Base-by-base conservation (phyloP, 1,140 invertebrate genomes). In the Magallana ariakensis region DNA sequence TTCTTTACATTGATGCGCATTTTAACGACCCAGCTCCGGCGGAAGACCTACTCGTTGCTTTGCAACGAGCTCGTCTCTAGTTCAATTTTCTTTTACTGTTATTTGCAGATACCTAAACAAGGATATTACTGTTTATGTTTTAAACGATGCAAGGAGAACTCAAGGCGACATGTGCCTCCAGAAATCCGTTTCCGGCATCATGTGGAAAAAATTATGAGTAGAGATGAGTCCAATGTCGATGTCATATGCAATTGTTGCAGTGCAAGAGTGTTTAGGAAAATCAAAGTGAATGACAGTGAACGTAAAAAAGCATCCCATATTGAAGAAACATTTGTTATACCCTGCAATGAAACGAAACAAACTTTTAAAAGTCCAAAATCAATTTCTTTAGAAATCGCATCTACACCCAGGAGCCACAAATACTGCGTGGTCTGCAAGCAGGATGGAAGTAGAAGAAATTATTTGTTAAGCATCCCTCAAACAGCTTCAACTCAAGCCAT, bases 31-130 rank as follows among this genome's bases (percentile, higher is more conserved):
- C 33, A 33, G 33, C 33, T 33, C 33, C 33, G 33, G 33, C 33
- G 33, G 33, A 33, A 60, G 13, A n/a, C 11, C 13, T 13, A 13
- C 13, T 10, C n/a, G n/a, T 6, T 16, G 11, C n/a, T 60, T 60
- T 60, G 13, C 58, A 60, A 60, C 13, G n/a, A 60, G 9, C 58
- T 16, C 4, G n/a, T 13, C 5, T 13, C 13, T 16, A 60, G 58
- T 16, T n/a, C n/a, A n/a, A n/a, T n/a, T n/a, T n/a, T 33, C 33
- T 80, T 80, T 80, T 53, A 22, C 46, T 80, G 8, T 26, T 80
- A 16, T 80, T 80, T 80, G 11, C 10, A 80, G 26, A 80, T 80
- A 19, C 75, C 75, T 26, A 80, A 80, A 26, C 26, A 80, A 80
- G 22, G 26, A 15, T 46, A 80, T 46, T 80, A 19, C 11, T 80